A percentile compares a stretch with the other conserved stretches of the same genome.
These are phyloP conservation scores for Cheilosia vulpina DNA, from an alignment of 2,888 invertebrate species.

Conservation along the genomic window DNA sequence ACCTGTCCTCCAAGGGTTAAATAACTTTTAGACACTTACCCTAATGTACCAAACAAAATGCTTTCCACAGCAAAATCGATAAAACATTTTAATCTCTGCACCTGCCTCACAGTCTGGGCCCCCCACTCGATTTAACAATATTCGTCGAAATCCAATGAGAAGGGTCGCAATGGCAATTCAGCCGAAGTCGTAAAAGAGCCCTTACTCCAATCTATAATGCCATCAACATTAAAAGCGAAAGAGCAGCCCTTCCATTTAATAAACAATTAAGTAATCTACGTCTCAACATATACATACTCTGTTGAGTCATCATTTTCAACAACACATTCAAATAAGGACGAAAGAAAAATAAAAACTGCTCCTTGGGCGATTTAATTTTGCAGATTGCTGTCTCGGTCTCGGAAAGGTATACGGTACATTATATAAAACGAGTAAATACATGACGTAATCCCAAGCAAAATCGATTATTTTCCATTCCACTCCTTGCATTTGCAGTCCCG, in stretches of 20 bases:
- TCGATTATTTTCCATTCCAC: constrained; percentile 38
- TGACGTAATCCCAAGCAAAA: constrained; percentile 51
- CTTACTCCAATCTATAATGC: constrained; percentile 1
- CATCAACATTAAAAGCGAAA: constrained; percentile 12
- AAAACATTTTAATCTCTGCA: constrained; percentile 10
- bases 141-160: constrained; percentile 2
- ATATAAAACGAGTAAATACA: constrained; percentile 38
- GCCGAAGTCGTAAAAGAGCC: background rate
- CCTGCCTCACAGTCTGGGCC: background rate
- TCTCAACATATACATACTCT: constrained; percentile 1
- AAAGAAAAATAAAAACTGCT: constrained; percentile 16
- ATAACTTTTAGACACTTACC: background rate
- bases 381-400: constrained; percentile 19
- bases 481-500: constrained; percentile 22
- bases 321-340: constrained; percentile 10
- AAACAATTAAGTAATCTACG: constrained; percentile 42
- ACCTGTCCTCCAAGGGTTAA: background rate
- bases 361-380: constrained; percentile 25
- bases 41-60: background rate
- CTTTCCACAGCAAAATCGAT: background rate
- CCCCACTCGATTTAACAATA: background rate
- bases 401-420: background rate
- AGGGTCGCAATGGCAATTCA: background rate
- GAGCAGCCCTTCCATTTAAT: constrained; percentile 7
- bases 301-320: constrained; percentile 54